Conservation (phyloP, 2,797 vertebrate species). For the Pseudomugil gertrudae region DNA sequence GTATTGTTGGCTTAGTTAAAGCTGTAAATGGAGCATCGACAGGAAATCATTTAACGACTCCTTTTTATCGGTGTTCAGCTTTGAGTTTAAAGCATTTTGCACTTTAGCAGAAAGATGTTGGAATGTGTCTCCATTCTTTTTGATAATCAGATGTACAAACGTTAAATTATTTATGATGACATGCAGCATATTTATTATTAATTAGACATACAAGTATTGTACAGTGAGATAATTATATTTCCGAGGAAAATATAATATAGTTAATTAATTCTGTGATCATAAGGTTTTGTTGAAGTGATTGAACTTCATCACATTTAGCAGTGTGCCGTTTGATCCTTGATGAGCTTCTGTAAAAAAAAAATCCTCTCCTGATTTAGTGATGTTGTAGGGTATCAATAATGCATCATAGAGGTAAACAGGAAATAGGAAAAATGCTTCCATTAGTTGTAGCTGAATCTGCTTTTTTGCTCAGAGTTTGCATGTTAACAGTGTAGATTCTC, state of each 20-base stretch:
- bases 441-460: constrained; percentile 18
- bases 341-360: constrained; percentile 10
- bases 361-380: constrained; percentile 1
- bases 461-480: constrained; percentile 43
- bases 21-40: constrained; percentile 34
- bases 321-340: constrained; percentile 5
- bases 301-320: constrained; percentile 6
- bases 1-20: constrained; percentile 11
- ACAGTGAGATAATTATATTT: constrained; percentile 48
- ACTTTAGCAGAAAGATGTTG: constrained; percentile 66
- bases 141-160: constrained; percentile 13
- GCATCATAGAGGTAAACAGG: constrained; percentile 36
- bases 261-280: constrained; percentile 26
- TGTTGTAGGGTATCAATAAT: constrained; percentile 27
- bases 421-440: constrained; percentile 12
- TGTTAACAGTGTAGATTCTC: constrained; percentile 32
- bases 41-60: not conserved
- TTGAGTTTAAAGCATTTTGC: constrained; percentile 61
- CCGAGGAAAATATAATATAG: constrained; percentile 29
- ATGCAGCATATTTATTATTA: constrained; percentile 31
- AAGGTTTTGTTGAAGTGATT: constrained; percentile 27
- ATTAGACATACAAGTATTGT: constrained; percentile 36
- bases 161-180: constrained; percentile 39
- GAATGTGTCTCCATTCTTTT: constrained; percentile 37
- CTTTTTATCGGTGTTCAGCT: constrained; percentile 40